A percentile compares a stretch with the other conserved stretches of the same genome.
Evolutionary conservation across 2,797 vertebrate genomes (phyloP).

Genomic region (Macropodus opercularis): DNA sequence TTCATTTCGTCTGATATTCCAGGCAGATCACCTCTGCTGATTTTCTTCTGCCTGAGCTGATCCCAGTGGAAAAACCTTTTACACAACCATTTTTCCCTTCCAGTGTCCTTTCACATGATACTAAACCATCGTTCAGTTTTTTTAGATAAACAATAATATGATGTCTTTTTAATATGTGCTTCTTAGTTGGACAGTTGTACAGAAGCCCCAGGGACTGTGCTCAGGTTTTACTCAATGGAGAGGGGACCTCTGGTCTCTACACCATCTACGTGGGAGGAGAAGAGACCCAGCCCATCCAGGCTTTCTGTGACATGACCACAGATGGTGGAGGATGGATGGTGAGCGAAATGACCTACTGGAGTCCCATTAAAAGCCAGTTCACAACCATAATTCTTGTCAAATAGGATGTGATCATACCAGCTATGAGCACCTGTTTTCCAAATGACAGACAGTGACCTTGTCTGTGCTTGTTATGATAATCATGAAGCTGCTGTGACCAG

Average conservation of each 20-base stretch:
- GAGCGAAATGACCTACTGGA: slow-evolving; percentile 66
- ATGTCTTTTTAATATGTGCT: slow-evolving; percentile 41
- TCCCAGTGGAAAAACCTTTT: slow-evolving; percentile 21
- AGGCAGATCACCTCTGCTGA: slow-evolving; percentile 35
- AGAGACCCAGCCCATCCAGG: slow-evolving; percentile 84
- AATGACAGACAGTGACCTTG: slow-evolving; percentile 2
- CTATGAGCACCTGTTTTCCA: slow-evolving; percentile 10
- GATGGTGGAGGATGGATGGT: slow-evolving; percentile 95
- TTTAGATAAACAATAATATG: slow-evolving; percentile 1
- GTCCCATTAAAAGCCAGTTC: slow-evolving; percentile 1
- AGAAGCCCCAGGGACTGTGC: slow-evolving; percentile 88
- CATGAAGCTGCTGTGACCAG: slow-evolving; percentile 27
- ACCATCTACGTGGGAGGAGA: slow-evolving; percentile 88
- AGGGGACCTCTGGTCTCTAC: slow-evolving; percentile 86
- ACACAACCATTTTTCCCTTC: slow-evolving; percentile 4
- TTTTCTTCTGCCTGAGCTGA: slow-evolving; percentile 26
- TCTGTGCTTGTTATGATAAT: slow-evolving; percentile 9
- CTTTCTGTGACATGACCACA: slow-evolving; percentile 94
- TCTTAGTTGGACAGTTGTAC: slow-evolving; percentile 85
- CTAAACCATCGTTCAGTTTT: neutral
- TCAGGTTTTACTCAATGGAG: slow-evolving; percentile 91
- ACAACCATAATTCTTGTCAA: neutral
- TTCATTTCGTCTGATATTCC: slow-evolving; percentile 27
- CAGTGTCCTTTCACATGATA: neutral
- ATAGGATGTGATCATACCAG: neutral